Conservation (phyloP, 1,140 invertebrate genomes). For the Melipona quadrifasciata region DNA sequence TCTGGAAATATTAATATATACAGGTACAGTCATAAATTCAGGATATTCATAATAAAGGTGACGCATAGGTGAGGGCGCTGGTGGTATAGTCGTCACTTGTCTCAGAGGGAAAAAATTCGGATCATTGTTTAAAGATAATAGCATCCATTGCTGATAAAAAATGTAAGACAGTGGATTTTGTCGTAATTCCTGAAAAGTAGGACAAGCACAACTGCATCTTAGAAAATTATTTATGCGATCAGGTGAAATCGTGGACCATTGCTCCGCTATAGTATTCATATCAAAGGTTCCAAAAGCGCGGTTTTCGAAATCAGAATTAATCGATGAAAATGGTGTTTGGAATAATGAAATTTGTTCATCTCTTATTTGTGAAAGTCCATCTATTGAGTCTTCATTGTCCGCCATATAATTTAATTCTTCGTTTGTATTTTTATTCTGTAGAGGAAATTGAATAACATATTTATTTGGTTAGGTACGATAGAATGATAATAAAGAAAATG, state of each 20-base stretch:
- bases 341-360: background rate
- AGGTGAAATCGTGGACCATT: fast-evolving
- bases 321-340: background rate
- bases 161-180: background rate
- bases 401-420: background rate
- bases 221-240: background rate
- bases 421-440: background rate
- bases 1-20: too few relatives aligned
- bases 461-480: background rate
- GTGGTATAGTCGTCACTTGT: background rate
- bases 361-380: background rate
- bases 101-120: fast-evolving
- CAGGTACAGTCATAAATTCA: conserved; percentile 8
- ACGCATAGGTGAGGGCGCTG: background rate
- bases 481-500: background rate
- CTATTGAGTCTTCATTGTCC: background rate
- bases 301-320: background rate
- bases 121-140: fast-evolving
- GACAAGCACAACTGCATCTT: background rate
- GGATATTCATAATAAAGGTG: conserved; percentile 19
- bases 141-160: fast-evolving
- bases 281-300: fast-evolving
- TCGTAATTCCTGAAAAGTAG: background rate
- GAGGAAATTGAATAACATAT: background rate
- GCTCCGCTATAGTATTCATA: fast-evolving